Conservation (phyloP, 2,113 vertebrate genomes). For the Coregonus clupeaformis region DNA sequence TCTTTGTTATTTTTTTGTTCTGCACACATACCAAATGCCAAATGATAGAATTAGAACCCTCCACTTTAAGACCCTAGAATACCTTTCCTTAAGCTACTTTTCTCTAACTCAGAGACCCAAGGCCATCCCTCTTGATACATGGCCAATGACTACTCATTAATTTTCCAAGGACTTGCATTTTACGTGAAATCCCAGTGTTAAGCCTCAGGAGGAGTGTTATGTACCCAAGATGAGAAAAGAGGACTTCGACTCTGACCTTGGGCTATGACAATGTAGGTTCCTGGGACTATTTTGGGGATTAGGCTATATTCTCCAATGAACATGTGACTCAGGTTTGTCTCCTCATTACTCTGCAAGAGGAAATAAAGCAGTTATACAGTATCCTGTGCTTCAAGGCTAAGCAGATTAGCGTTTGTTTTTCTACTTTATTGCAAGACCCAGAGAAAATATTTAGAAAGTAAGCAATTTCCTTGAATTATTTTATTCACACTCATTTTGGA, state of each 20-base stretch:
- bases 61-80: too few relatives aligned
- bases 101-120: not conserved
- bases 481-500: too few relatives aligned
- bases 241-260: constrained; percentile 36
- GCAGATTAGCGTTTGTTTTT: not conserved
- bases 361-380: not conserved
- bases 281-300: constrained; percentile 39
- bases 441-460: too few relatives aligned
- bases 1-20: too few relatives aligned
- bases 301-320: constrained; percentile 35
- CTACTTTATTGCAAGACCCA: too few relatives aligned
- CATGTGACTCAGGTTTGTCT: constrained; percentile 23
- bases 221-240: constrained; percentile 14
- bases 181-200: not conserved
- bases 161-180: not conserved
- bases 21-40: too few relatives aligned
- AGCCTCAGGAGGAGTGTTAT: too few relatives aligned
- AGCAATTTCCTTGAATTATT: too few relatives aligned
- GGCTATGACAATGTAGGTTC: constrained; percentile 32
- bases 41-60: too few relatives aligned
- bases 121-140: not conserved
- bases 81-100: not conserved
- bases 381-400: not conserved
- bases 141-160: not conserved
- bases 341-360: not conserved